Evolutionary conservation across 2,797 vertebrate species (phyloP).

Genomic region (Etheostoma nigrum): DNA sequence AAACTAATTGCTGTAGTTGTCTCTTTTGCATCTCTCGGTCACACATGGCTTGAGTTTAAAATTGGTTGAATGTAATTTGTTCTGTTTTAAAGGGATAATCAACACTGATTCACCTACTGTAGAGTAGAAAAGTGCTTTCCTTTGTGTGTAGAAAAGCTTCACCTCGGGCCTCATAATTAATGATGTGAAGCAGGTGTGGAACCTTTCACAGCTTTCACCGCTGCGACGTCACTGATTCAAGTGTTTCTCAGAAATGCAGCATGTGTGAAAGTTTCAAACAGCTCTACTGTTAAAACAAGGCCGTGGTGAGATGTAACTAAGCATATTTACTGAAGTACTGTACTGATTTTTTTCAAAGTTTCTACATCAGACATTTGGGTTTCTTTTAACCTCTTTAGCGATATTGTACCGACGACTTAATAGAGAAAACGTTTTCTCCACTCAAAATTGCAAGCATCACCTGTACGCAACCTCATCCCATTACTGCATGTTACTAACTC

Average conservation of each 20-base stretch:
- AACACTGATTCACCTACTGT: background rate
- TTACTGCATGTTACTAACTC: too few species aligned
- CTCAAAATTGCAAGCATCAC: too few species aligned
- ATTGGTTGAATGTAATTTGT: background rate
- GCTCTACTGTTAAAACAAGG: too few species aligned
- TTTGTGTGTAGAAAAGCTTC: background rate
- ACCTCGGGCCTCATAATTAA: background rate
- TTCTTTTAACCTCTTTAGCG: too few species aligned
- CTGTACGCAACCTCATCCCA: too few species aligned
- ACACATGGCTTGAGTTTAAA: constrained; percentile 6
- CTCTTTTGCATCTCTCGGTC: background rate
- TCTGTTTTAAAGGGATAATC: constrained; percentile 11
- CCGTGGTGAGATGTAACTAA: too few species aligned
- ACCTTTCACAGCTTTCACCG: background rate
- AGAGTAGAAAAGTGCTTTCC: background rate
- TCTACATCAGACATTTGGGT: too few species aligned
- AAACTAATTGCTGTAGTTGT: constrained; percentile 28
- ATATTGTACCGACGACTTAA: too few species aligned
- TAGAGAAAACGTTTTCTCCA: too few species aligned
- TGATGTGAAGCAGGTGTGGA: background rate
- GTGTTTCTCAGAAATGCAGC: background rate
- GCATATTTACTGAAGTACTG: too few species aligned
- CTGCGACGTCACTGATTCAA: background rate
- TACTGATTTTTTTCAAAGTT: too few species aligned
- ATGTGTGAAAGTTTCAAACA: background rate